Evolutionary conservation across 2,888 invertebrate species (phyloP), one percentile per base, ranked within the genome.

Genomic region (Pedicia rivosa): DNA sequence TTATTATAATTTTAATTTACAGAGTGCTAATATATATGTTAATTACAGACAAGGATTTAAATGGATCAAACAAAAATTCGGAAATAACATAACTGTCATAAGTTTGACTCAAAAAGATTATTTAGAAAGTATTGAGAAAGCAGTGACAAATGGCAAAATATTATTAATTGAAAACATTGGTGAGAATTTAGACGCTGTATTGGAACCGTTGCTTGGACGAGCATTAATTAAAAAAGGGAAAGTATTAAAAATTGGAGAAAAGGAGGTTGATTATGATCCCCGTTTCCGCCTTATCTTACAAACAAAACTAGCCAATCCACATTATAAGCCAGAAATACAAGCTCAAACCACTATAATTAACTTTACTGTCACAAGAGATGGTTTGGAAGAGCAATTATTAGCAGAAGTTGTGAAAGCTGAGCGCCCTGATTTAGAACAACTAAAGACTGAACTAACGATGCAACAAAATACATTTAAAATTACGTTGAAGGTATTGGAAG

Each of bases 281-380:
- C 67, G 65, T 27, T 95, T 95, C 63, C 72, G 79, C 8, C 65
- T 95, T 3, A 76, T 94, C 43, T 58, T 95, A 1, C 94, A 94
- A 56, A 94, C 94, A 0, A 95, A 94, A 60, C 62, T 94, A 42
- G 88, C 87, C 2, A 94, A 94, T 64, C 94, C 94, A 2, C 92
- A 94, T 64, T 94, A 92, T 56, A 90, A 92, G 55, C 94, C 94
- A 1, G 94, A 95, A 63, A 84, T 94, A 74, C 94, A 94, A 62
- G 94, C 94, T 0, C 94, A 94, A 63, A 84, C 90, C 19, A 92
- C 92, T 2, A 68, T 94, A 13, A 92, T 94, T 44, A 94, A 94
- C 62, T 94, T 95, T 50, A 94, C 92, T 1, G 94, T 95, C 2
- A 94, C 94, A 1, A 74, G 76, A 53, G 91, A 92, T 56, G 94